Evolutionary conservation across 2,113 vertebrate species (phyloP), one percentile per base, ranked within the genome.

Genomic region (Callionymus lyra): DNA sequence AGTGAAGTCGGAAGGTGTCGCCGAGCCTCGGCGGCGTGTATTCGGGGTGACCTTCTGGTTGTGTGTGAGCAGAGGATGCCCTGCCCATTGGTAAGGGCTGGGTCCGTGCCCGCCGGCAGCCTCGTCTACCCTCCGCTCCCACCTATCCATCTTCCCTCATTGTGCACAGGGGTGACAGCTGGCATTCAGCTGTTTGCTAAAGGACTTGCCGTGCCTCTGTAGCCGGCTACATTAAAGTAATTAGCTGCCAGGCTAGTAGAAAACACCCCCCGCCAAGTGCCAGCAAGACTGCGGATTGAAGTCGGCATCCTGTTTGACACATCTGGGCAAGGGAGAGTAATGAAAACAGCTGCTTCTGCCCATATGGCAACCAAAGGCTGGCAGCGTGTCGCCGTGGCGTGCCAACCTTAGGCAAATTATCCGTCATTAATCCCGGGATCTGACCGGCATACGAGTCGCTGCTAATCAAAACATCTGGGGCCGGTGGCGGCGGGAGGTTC

Each of bases 321-420:
- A 98, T 98, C 95, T 98, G 95, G 95, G 94, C 95, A 92, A 85
- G 74, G 87, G 90, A 93, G 92, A 95, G 92, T 94, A 96, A 96
- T 97, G 94, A 90, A 97, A 97, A 96, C 95, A 98, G 94, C 95
- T 98, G 95, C 91, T 95, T 93, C 87, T 77, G 85, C 87, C 94
- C 94, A 98, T 93, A 97, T 98, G 95, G 94, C 91, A 86, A 84
- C 70, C 70, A 72, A 91, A 92, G 91, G 87, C 91, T 95, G 93
- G 90, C 89, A 88, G 81, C 82, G 86, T 81, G 84, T 87, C 80
- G 65, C 76, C 83, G 84, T 74, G 82, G 82, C 73, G 85, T 83
- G 87, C 91, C 92, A 91, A 96, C 92, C 92, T 88, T 86, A 76
- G 92, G 94, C 93, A 98, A 94, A 98, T 98, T 95, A 97, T 91